phyloP scores from a whole-genome alignment of 2,113 vertebrate species.

The Hypanus sabinus region DNA sequence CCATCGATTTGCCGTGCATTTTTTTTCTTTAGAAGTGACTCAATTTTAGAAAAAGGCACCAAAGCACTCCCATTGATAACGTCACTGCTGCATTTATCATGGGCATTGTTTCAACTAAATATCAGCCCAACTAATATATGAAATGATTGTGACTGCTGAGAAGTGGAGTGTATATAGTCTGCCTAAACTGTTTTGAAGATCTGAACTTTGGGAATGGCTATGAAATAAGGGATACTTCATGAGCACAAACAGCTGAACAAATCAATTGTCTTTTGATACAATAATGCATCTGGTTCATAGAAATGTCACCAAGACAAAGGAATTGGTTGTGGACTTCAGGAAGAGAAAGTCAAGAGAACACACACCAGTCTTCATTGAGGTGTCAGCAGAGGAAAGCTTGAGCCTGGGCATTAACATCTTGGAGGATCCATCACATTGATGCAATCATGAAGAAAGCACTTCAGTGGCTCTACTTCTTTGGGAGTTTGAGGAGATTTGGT shows the following conservation, averaged over 20 bases:
- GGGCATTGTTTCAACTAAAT: not conserved
- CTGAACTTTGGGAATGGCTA: not conserved
- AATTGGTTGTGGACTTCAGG: too few relatives aligned
- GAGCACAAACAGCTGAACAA: not conserved
- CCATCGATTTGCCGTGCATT: not conserved
- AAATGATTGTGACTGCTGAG: not conserved
- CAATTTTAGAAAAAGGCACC: not conserved
- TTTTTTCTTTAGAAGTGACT: not conserved
- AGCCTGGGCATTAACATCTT: too few relatives aligned
- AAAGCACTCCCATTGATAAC: not conserved
- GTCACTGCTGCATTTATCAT: not conserved
- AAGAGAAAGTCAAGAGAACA: too few relatives aligned
- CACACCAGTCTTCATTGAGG: too few relatives aligned
- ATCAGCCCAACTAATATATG: not conserved
- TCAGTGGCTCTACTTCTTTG: too few relatives aligned
- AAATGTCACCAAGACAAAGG: not conserved
- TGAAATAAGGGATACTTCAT: not conserved
- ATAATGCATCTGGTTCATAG: not conserved
- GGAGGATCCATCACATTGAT: too few relatives aligned
- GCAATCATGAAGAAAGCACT: too few relatives aligned
- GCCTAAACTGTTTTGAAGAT: not conserved
- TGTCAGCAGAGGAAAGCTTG: too few relatives aligned
- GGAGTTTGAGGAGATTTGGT: too few relatives aligned
- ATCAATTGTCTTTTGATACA: not conserved
- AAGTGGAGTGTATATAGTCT: not conserved